Base-by-base conservation (phyloP, 2,888 invertebrate genomes). In the Lymantria dispar region DNA sequence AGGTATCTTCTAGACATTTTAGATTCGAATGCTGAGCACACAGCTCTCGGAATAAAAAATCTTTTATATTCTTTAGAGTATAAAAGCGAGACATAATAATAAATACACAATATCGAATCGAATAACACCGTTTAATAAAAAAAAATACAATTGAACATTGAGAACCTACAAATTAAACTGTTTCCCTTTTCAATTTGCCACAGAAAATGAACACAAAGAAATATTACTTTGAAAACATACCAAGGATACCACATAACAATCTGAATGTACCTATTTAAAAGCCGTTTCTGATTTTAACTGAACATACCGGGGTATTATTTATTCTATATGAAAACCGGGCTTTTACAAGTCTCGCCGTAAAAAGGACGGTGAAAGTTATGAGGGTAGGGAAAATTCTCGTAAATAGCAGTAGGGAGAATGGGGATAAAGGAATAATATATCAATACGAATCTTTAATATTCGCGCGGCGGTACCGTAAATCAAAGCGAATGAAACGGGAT, bases 401-500 rank as follows among this genome's bases (percentile, higher is more conserved):
- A 90, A 90, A 90, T 90, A 88, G 85, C 83, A 78, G 79, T 78
- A 51, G 80, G 85, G 85, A 86, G 82, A 89, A 87, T 82, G 76
- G 80, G 90, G 87, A 91, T 89, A 88, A 88, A 88, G 86, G 87
- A 87, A 89, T 89, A 91, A 91, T 91, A 90, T 90, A 90, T 90
- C 90, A 91, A 89, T 91, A 87, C 84, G 87, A 89, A 87, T 91
- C 88, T 89, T 90, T 91, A 90, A 89, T 91, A 90, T 89, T 89
- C 86, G 86, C 83, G 82, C 82, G 80, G 77, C 70, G 78, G 77
- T 77, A 72, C 81, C 86, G 85, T 91, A 88, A 89, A 91, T 91
- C 90, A 88, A 77, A 83, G 76, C 79, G 85, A 87, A 90, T 88
- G 86, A 84, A 79, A 84, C 82, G 73, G 74, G 74, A 64, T 75